Percentiles rank a stretch among this genome's conserved stretches.
These are phyloP conservation scores for Onychorhynchus coronatus DNA, from an alignment of 2,113 vertebrate genomes.

Conservation along the genomic window DNA sequence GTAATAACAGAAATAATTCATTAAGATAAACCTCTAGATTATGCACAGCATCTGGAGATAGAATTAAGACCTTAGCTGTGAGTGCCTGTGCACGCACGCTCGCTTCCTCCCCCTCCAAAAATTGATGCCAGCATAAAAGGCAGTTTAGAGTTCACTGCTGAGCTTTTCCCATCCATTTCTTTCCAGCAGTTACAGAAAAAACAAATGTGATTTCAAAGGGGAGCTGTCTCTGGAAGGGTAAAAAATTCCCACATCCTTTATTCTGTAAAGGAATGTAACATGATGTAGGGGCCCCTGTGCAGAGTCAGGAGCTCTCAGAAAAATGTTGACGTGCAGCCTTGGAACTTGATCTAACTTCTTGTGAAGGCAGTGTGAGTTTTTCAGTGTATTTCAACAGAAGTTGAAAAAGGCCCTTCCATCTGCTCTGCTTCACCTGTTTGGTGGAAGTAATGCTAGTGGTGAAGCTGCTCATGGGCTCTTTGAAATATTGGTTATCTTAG, in stretches of 20 bases:
- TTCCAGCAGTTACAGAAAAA: not conserved
- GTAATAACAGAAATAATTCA: conserved; percentile 73
- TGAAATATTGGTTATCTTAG: not conserved
- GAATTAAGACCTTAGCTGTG: conserved; percentile 63
- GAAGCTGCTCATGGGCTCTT: not conserved
- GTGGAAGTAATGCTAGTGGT: not conserved
- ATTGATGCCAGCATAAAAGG: conserved; percentile 7
- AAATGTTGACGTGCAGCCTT: not conserved
- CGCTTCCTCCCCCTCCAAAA: conserved; percentile 12
- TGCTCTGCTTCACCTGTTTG: not conserved
- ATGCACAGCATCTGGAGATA: conserved; percentile 66
- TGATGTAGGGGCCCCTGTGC: conserved; percentile 19
- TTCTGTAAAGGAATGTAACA: not conserved
- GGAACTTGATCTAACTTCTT: conserved; percentile 16
- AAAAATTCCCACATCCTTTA: conserved; percentile 42
- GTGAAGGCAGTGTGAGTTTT: not conserved
- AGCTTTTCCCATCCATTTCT: conserved; percentile 26
- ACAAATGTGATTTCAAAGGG: conserved; percentile 35
- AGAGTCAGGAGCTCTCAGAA: conserved; percentile 28
- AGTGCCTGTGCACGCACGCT: conserved; percentile 1
- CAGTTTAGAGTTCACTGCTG: not conserved
- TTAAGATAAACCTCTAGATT: conserved; percentile 72
- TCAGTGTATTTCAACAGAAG: not conserved
- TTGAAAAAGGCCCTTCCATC: not conserved
- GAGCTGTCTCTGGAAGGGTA: conserved; percentile 31